Evolutionary conservation across 2,113 vertebrate genomes (phyloP), one percentile per base, ranked within the genome.

Genomic region (Anguilla japonica): DNA sequence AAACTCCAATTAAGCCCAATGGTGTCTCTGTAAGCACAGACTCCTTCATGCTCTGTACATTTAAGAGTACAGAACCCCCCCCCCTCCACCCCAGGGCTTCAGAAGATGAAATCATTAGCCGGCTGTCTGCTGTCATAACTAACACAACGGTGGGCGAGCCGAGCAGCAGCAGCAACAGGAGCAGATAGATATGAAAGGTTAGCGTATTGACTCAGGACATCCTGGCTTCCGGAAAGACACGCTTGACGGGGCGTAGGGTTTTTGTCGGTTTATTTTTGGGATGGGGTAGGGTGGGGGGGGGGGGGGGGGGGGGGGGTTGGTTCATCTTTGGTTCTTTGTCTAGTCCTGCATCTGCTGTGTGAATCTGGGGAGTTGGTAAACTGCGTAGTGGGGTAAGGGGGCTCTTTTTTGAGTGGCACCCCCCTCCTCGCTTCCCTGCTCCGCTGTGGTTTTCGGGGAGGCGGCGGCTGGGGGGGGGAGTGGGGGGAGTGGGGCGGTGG

Each of bases 111-210:
- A 85, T 85, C 50, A 53, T 87, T 89, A 79, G n/a, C 34, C 34
- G 34, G 34, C 80, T 91, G 91, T 91, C 88, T 87, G 75, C 84
- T 39, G 83, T 87, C 88, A 91, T 94, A 90, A 92, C 86, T 92
- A 84, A 80, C 84, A 89, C 88, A 75, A 87, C 67, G 86, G 60
- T 90, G 90, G 87, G 75, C 43, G 79, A 71, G 91, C 83, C 88
- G 88, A 87, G 85, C 80, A 81, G 6, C 50, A 67, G 85, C 57
- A 71, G 50, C 85, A 34, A 1, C 34, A 34, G 86, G 78, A 87
- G 82, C 82, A 85, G 0, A 46, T 46, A 46, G 43, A 80, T 83
- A 86, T 87, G 82, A 93, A 94, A 93, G 93, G 93, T 93, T 93
- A 89, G 43, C 7, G 8, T 92, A 93, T 94, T 34, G 93, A 94